Evolutionary conservation across 2,797 vertebrate genomes (phyloP).

Genomic region (Clarias fuscus): DNA sequence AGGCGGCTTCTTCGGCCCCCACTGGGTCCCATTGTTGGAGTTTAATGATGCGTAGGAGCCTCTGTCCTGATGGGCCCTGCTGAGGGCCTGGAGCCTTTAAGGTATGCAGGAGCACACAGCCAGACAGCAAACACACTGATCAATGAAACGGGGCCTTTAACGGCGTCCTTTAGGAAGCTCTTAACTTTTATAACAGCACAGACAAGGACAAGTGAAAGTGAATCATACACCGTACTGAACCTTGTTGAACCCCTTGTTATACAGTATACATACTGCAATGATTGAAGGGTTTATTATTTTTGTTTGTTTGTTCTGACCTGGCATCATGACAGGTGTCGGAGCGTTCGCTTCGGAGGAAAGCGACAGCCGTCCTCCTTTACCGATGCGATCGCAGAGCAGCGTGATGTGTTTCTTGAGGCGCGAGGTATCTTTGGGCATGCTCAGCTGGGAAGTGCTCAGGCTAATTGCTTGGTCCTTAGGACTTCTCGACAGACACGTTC

Average conservation of each 20-base stretch:
- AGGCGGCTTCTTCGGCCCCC: constrained; percentile 28
- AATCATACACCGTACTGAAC: neutral
- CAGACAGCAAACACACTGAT: constrained; percentile 50
- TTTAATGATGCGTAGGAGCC: constrained; percentile 56
- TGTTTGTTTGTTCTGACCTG: constrained; percentile 73
- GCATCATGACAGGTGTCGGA: constrained; percentile 74
- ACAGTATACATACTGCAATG: too few species aligned
- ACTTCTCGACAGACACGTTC: constrained; percentile 89
- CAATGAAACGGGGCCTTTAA: constrained; percentile 43
- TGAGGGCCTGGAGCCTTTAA: constrained; percentile 38
- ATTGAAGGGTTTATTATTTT: neutral
- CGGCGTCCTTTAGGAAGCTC: constrained; percentile 23
- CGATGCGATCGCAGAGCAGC: constrained; percentile 88
- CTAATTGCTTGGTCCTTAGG: constrained; percentile 89
- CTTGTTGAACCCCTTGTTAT: neutral
- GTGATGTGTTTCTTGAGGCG: constrained; percentile 92
- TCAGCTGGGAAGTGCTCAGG: constrained; percentile 75
- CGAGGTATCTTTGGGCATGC: constrained; percentile 82
- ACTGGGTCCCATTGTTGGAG: constrained; percentile 46
- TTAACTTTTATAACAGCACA: constrained; percentile 38
- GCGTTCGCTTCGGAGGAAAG: constrained; percentile 76
- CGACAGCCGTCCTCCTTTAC: constrained; percentile 89
- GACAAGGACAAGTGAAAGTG: constrained; percentile 15
- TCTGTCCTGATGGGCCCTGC: constrained; percentile 33
- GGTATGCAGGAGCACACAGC: constrained; percentile 42